These are phyloP conservation scores for Oscheius sp. DNA, from an alignment of 2,888 invertebrate species.

Conservation along the genomic window DNA sequence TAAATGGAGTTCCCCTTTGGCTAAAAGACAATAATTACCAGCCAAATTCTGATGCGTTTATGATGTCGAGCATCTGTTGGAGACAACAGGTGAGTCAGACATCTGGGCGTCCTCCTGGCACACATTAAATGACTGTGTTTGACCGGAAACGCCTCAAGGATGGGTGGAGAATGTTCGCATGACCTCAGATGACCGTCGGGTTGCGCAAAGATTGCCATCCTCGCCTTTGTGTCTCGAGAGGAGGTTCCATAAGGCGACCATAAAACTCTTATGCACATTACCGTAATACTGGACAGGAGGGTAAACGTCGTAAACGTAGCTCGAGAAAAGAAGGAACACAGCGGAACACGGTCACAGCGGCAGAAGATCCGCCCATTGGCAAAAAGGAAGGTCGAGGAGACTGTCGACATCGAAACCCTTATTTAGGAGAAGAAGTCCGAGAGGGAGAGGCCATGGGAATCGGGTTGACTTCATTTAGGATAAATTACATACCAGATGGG, in stretches of 20 bases:
- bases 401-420: background rate
- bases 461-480: slow-evolving; percentile 3
- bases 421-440: background rate
- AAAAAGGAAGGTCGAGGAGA: slow-evolving; percentile 5
- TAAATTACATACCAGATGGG: background rate
- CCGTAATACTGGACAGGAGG: slow-evolving; percentile 13
- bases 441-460: background rate
- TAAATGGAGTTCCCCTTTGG: background rate
- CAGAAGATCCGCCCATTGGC: background rate
- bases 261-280: slow-evolving; percentile 30
- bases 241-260: background rate
- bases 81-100: slow-evolving; percentile 31
- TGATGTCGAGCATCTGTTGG: background rate
- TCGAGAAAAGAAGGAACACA: slow-evolving; percentile 3
- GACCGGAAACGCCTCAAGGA: slow-evolving; percentile 31
- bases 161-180: slow-evolving; percentile 13
- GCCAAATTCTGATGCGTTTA: background rate
- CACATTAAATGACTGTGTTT: slow-evolving; percentile 7
- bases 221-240: background rate
- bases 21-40: background rate
- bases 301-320: slow-evolving; percentile 34
- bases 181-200: slow-evolving; percentile 8
- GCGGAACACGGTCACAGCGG: slow-evolving; percentile 4
- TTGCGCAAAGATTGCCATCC: slow-evolving; percentile 33
- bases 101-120: slow-evolving; percentile 13